Base-by-base conservation (phyloP, 2,113 vertebrate genomes). In the Phaethornis superciliosus region DNA sequence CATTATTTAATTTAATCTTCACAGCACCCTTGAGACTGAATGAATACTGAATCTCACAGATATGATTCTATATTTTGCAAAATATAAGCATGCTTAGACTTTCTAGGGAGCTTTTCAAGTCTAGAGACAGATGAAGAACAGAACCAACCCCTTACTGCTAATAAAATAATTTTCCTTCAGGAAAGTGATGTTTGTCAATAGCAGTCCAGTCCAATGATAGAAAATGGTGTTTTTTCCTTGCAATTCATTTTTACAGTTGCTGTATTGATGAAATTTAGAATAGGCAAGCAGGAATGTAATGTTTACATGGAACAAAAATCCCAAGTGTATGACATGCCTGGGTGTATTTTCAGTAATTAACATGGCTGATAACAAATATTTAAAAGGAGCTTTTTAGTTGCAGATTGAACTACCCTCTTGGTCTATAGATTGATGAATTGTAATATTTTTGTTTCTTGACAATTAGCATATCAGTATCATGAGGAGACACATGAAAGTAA, bases 1-100 rank as follows among this genome's bases (percentile, higher is more conserved):
- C 44, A 28, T 68, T 88, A 93, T 83, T 94, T 95, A 86, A 91
- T 86, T 85, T 91, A 81, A 91, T 86, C 82, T 95, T 91, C 82
- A 75, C 30, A 75, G 46, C 30, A 49, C 76, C 46, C 77, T 81
- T 64, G 92, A 93, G 88, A 78, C 47, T 54, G 27, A 81, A 42
- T 35, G 46, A 90, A 74, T 65, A 82, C 40, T 72, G 68, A 94
- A 83, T 37, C 27, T 93, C 56, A 62, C 17, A 42, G 32, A 47
- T 12, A 55, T 76, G 9, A 80, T 85, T 93, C 64, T 76, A 1
- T 83, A 44, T 93, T 91, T 93, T 88, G 16, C 0, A 2, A 93
- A 95, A 77, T 58, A 82, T 10, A 76, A 55, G 32, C 26, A 27
- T 59, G 22, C n/a, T 90, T 74, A 52, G 52, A 81, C 64, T 62